Conservation (phyloP, 2,113 vertebrate species). For the Charina bottae region DNA sequence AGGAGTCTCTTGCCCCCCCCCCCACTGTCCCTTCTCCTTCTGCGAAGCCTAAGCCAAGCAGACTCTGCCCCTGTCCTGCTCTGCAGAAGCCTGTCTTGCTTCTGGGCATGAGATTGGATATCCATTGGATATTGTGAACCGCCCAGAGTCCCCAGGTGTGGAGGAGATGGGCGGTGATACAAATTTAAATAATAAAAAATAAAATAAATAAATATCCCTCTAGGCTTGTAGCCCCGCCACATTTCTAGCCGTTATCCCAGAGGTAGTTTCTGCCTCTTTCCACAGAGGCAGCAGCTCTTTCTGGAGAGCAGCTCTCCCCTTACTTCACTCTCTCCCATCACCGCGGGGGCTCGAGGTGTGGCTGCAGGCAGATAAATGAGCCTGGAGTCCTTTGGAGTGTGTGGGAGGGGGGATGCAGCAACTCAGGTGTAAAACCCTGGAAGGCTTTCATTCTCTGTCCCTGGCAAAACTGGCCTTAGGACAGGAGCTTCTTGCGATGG, state of each 20-base stretch:
- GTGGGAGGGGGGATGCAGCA: background rate
- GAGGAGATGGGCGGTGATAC: too few species aligned
- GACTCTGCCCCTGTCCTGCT: background rate
- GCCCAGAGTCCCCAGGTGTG: too few species aligned
- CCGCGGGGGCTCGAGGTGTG: background rate
- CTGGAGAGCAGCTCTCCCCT: background rate
- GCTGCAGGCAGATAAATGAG: background rate
- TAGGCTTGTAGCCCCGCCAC: background rate
- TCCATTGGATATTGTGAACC: too few species aligned
- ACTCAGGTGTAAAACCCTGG: background rate
- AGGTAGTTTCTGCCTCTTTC: background rate
- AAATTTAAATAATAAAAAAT: too few species aligned
- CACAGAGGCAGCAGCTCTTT: background rate
- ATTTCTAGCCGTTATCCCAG: background rate
- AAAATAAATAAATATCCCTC: too few species aligned
- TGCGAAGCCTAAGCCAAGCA: background rate
- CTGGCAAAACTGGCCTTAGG: background rate
- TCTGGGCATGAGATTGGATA: background rate
- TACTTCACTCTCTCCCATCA: background rate
- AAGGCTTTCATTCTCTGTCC: background rate
- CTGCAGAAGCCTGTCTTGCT: background rate
- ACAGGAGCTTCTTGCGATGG: background rate
- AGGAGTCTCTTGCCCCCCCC: too few species aligned
- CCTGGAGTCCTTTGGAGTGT: background rate
- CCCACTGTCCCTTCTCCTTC: background rate